Evolutionary conservation across 1,140 invertebrate genomes (phyloP).

Genomic region (Ceratina japonica): DNA sequence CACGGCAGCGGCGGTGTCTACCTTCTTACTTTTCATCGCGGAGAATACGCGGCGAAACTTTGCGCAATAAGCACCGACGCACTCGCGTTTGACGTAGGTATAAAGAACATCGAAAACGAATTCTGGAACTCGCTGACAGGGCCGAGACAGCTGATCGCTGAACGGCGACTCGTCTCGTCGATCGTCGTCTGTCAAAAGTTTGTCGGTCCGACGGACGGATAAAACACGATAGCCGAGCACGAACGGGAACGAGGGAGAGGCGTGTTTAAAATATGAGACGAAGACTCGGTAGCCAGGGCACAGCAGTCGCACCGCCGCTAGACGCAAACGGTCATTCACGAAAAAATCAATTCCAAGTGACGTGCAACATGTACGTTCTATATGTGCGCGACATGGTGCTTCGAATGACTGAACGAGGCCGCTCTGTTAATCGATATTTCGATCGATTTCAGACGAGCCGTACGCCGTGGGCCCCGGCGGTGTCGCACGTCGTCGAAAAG

Average conservation of each 20-base stretch:
- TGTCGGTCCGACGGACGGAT: not conserved
- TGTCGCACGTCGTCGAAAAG: slow-evolving; percentile 17
- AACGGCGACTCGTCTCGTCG: slow-evolving; percentile 20
- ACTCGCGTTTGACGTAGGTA: not conserved
- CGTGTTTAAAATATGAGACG: slow-evolving; percentile 28
- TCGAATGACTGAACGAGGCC: not conserved
- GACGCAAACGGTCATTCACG: slow-evolving; percentile 54
- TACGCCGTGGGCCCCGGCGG: not conserved
- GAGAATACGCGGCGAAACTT: not conserved
- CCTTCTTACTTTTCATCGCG: not conserved
- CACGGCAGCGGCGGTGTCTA: slow-evolving; percentile 13
- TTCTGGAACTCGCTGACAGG: slow-evolving; percentile 23
- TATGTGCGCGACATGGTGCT: not conserved
- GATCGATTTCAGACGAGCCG: not conserved
- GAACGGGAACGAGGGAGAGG: not conserved
- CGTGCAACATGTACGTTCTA: slow-evolving; percentile 51
- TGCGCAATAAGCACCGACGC: too few species aligned
- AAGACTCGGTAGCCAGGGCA: not conserved
- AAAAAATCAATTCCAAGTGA: slow-evolving; percentile 69
- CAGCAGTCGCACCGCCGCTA: slow-evolving; percentile 17
- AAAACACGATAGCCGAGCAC: not conserved
- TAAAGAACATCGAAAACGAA: not conserved
- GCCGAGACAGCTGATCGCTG: slow-evolving; percentile 54
- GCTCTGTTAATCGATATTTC: too few species aligned
- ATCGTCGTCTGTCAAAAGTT: slow-evolving; percentile 49